Percentiles rank a stretch among this genome's conserved stretches.
phyloP scores from a whole-genome alignment of 92 coral and sea anemone genomes.

The Parazoanthus swiftii region DNA sequence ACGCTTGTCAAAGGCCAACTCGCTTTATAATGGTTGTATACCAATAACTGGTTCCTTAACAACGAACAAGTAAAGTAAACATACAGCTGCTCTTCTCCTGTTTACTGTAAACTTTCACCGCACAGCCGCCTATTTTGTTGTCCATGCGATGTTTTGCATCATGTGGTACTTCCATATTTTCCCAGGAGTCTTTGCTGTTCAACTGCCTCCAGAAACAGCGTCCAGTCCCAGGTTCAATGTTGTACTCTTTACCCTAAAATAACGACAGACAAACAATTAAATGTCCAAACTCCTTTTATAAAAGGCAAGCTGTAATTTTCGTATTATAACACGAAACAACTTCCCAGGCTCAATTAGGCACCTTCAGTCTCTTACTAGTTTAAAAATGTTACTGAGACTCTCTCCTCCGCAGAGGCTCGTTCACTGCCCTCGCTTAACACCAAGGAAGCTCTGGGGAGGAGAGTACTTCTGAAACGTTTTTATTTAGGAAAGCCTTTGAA shows the following conservation, averaged over 20 bases:
- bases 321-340: too few species aligned
- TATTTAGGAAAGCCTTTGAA: too few species aligned
- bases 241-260: slow-evolving; percentile 12
- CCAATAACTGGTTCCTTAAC: neutral
- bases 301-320: too few species aligned
- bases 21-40: neutral
- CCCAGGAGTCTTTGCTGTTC: neutral
- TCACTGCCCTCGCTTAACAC: too few species aligned
- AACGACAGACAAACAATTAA: neutral
- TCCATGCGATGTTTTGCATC: neutral
- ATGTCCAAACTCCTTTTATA: too few species aligned
- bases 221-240: neutral
- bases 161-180: slow-evolving; percentile 13
- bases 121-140: neutral
- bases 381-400: too few species aligned
- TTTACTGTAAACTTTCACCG: slow-evolving; percentile 7
- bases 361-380: too few species aligned
- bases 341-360: too few species aligned
- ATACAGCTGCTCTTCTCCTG: neutral
- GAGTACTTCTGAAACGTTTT: too few species aligned
- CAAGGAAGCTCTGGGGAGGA: too few species aligned
- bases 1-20: too few species aligned
- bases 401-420: too few species aligned
- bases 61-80: neutral
- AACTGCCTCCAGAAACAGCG: neutral